These are phyloP conservation scores for Eidolon helvum DNA, from an alignment of 2,113 vertebrate genomes.

Conservation along the genomic window DNA sequence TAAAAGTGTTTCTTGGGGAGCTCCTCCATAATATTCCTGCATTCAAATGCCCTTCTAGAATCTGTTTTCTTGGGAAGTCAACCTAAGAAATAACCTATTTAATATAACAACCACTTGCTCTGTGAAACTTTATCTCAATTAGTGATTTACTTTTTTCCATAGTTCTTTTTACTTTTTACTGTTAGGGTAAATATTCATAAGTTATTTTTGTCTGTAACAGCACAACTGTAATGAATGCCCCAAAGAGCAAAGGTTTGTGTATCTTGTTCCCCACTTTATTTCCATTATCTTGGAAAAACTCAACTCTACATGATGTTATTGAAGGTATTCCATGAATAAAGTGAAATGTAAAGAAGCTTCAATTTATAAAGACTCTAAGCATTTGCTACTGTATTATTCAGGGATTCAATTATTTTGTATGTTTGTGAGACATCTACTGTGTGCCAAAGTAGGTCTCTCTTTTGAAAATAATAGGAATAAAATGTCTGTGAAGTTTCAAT, in stretches of 20 bases:
- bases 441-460: not conserved
- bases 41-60: not conserved
- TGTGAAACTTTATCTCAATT: not conserved
- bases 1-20: not conserved
- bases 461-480: not conserved
- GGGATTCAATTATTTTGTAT: not conserved
- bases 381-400: not conserved
- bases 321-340: not conserved
- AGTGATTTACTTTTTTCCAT: not conserved
- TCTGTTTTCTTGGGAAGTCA: not conserved
- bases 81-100: not conserved
- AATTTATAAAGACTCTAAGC: not conserved
- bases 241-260: too few relatives aligned
- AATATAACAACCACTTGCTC: not conserved
- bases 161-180: not conserved
- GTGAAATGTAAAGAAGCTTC: not conserved
- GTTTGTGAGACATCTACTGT: not conserved
- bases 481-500: not conserved
- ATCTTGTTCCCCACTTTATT: not conserved
- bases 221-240: not conserved
- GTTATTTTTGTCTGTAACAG: not conserved
- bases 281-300: not conserved
- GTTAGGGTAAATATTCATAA: not conserved
- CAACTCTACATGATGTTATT: not conserved
- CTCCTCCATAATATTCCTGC: not conserved